These are phyloP conservation scores for Vesta saturnalis DNA, from an alignment of 2,888 invertebrate genomes.

Conservation along the genomic window DNA sequence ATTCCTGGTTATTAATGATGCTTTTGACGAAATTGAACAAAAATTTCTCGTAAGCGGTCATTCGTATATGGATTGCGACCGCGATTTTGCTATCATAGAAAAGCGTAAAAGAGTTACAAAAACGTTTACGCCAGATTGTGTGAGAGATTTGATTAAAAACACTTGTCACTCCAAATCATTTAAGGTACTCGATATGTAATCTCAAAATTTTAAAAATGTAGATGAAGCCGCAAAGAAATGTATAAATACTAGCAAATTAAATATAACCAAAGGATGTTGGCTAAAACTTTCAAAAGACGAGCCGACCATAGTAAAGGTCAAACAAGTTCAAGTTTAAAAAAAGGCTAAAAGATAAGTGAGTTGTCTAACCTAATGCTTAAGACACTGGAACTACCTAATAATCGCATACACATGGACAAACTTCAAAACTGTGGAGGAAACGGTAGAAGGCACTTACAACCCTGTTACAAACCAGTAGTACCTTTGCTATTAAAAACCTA, in stretches of 20 bases:
- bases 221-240: background rate
- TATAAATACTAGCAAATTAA: background rate
- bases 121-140: background rate
- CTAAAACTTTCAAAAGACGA: background rate
- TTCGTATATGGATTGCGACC: background rate
- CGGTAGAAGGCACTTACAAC: too few species aligned
- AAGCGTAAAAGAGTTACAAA: slow-evolving; percentile 9
- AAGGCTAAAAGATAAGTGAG: background rate
- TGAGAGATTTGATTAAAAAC: background rate
- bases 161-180: background rate
- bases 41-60: slow-evolving; percentile 11
- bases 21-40: slow-evolving; percentile 12
- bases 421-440: too few species aligned
- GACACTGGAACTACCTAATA: background rate
- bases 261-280: background rate
- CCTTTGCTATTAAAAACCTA: too few species aligned
- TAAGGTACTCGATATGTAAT: background rate
- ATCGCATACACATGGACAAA: background rate
- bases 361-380: background rate
- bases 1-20: background rate
- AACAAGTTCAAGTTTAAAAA: background rate
- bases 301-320: background rate
- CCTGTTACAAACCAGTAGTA: too few species aligned
- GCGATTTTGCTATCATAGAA: background rate
- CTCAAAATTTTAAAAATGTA: background rate